phyloP scores from a whole-genome alignment of 2,113 vertebrate species.

The Leptobrachium leishanense region DNA sequence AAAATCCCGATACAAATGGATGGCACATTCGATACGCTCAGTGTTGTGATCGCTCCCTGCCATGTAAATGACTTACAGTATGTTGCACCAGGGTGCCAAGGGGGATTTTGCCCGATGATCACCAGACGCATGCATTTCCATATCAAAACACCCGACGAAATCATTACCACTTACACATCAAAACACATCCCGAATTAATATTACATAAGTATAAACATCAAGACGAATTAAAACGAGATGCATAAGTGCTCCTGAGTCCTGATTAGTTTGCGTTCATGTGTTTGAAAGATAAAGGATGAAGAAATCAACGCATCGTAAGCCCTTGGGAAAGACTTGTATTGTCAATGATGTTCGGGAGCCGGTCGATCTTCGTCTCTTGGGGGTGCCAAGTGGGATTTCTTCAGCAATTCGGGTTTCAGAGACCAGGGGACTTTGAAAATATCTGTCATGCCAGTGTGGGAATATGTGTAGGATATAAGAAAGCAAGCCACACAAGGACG shows the following conservation, averaged over 20 bases:
- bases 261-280: constrained; percentile 22
- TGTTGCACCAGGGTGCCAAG: constrained; percentile 4
- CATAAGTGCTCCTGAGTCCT: constrained; percentile 21
- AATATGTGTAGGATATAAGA: too few relatives aligned
- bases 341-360: not conserved
- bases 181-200: constrained; percentile 36
- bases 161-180: constrained; percentile 44
- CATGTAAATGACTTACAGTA: constrained; percentile 29
- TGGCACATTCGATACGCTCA: constrained; percentile 17
- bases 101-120: not conserved
- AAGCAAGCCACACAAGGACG: too few relatives aligned
- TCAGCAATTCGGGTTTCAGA: too few relatives aligned
- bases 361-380: too few relatives aligned
- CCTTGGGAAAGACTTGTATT: constrained; percentile 9
- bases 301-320: not conserved
- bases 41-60: constrained; percentile 37
- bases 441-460: too few relatives aligned
- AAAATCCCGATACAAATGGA: constrained; percentile 24
- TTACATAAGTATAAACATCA: constrained; percentile 42
- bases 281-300: constrained; percentile 28
- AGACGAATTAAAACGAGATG: constrained; percentile 27
- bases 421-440: too few relatives aligned
- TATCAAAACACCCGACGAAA: constrained; percentile 32
- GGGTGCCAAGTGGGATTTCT: too few relatives aligned
- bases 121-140: constrained; percentile 34